Conservation (phyloP, 2,888 invertebrate genomes). For the Atethmia centrago region DNA sequence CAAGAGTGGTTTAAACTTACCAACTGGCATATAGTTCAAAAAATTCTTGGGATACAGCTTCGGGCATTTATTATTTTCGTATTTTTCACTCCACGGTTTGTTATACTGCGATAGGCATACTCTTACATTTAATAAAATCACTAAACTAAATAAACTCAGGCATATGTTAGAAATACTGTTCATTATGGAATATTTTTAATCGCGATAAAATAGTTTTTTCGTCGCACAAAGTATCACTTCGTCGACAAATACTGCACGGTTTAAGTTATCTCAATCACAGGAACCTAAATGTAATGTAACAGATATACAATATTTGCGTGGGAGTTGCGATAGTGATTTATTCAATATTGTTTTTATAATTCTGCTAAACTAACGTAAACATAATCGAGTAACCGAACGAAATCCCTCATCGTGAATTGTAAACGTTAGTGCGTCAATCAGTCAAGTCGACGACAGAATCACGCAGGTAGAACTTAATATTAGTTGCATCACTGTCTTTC, state of each 20-base stretch:
- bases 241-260: slow-evolving; percentile 42
- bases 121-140: slow-evolving; percentile 75
- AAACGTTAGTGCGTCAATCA: slow-evolving; percentile 31
- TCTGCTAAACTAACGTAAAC: slow-evolving; percentile 37
- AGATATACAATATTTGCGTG: slow-evolving; percentile 74
- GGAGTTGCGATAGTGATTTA: slow-evolving; percentile 74
- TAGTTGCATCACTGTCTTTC: slow-evolving; percentile 32
- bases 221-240: slow-evolving; percentile 47
- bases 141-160: slow-evolving; percentile 71
- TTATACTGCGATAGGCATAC: slow-evolving; percentile 81
- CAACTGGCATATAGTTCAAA: slow-evolving; percentile 89
- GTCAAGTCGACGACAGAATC: neutral
- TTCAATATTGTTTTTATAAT: slow-evolving; percentile 33
- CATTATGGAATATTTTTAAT: slow-evolving; percentile 62
- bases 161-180: slow-evolving; percentile 64
- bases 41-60: slow-evolving; percentile 90
- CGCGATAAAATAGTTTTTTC: slow-evolving; percentile 32
- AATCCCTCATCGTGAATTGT: slow-evolving; percentile 30
- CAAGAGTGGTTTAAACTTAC: slow-evolving; percentile 77
- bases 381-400: slow-evolving; percentile 48
- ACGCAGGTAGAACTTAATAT: neutral
- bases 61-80: slow-evolving; percentile 89
- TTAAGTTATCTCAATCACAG: slow-evolving; percentile 68
- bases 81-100: slow-evolving; percentile 87
- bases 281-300: slow-evolving; percentile 69